Conservation (phyloP, 2,797 vertebrate genomes). For the Helostoma temminkii region DNA sequence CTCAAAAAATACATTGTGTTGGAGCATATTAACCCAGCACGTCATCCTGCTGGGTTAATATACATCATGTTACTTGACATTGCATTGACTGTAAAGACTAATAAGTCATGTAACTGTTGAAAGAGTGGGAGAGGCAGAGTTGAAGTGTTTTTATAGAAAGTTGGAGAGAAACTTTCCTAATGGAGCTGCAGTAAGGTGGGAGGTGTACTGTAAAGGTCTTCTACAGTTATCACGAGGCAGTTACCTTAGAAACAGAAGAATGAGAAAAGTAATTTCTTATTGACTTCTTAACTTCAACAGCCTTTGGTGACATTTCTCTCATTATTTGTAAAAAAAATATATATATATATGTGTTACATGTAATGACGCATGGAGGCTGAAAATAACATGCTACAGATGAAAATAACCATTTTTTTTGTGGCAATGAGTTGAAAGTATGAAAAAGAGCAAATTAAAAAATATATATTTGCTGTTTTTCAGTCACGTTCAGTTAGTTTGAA, state of each 20-base stretch:
- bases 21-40: too few species aligned
- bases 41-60: not conserved
- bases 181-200: constrained; percentile 50
- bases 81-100: not conserved
- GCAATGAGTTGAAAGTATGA: not conserved
- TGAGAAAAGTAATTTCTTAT: constrained; percentile 34
- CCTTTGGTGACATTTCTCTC: constrained; percentile 47
- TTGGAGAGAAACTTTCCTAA: constrained; percentile 17
- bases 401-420: not conserved
- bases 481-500: too few species aligned
- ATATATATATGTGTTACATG: constrained; percentile 8
- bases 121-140: constrained; percentile 2
- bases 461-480: not conserved
- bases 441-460: not conserved
- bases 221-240: constrained; percentile 29
- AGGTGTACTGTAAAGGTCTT: constrained; percentile 42
- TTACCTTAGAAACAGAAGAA: constrained; percentile 67
- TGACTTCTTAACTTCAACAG: constrained; percentile 29
- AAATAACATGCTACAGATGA: constrained; percentile 31
- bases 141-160: constrained; percentile 9
- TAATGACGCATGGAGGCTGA: constrained; percentile 22
- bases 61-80: not conserved
- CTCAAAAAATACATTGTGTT: too few species aligned
- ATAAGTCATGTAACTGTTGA: not conserved
- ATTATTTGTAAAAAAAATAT: constrained; percentile 23